Base-by-base conservation (phyloP, 2,888 invertebrate species). In the Troides helena region DNA sequence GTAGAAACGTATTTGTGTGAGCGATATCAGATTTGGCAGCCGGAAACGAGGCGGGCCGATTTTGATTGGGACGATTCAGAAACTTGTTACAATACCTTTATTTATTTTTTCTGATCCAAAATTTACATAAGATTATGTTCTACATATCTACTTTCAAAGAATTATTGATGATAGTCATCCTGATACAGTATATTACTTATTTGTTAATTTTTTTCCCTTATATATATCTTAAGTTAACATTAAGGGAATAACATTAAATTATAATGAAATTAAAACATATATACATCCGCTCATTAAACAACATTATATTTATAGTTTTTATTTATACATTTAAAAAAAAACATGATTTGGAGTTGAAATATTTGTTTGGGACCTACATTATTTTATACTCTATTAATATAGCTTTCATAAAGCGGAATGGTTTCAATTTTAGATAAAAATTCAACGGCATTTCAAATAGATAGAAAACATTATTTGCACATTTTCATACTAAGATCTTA, bases 21-120 rank as follows among this genome's bases (percentile, higher is more conserved):
- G 67, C 70, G 67, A 69, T 71, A 75, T 73, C 72, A 72, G 74
- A 74, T 75, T 71, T 75, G 75, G 75, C 74, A 75, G 69, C 61
- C 64, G 66, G 63, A 66, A 70, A 63, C 59, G 58, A 67, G 60
- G 57, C 66, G 30, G 17, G 10, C 25, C 62, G 62, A 63, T 63
- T 66, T 59, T 70, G 70, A 70, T 67, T 63, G 62, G 63, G 66
- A 62, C 36, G 58, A 58, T 65, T 69, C 56, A 65, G 36, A 69
- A 61, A 69, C 43, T 69, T 60, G 50, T 64, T 68, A 63, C 46
- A 25, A 46, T 39, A 64, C 25, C 39, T 3, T 30, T 67, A 56
- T 61, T 53, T 64, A 46, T 58, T 53, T 63, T 23, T 64, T 21
- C 36, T 63, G 25, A 57, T 63, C 30, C 21, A 23, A 46, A 63